Evolutionary conservation across 2,888 invertebrate genomes (phyloP).

Genomic region (Anthophora plumipes): DNA sequence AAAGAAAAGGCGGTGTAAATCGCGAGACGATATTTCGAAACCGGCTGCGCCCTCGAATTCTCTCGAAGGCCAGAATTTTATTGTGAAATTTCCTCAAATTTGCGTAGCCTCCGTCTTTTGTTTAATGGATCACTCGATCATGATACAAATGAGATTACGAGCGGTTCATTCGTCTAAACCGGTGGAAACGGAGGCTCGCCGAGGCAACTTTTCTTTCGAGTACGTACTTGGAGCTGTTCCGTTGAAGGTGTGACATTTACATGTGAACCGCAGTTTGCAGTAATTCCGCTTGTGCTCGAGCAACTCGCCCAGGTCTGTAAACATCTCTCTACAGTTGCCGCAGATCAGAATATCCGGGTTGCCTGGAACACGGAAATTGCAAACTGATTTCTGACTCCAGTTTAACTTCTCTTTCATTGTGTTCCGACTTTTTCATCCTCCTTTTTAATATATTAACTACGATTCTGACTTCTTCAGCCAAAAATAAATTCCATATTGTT

Average conservation of each 20-base stretch:
- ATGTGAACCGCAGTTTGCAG: constrained; percentile 90
- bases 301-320: constrained; percentile 89
- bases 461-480: no score
- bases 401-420: constrained; percentile 2
- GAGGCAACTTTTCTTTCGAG: constrained; percentile 64
- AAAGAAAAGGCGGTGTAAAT: background rate
- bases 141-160: constrained; percentile 34
- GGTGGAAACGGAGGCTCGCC: constrained; percentile 34
- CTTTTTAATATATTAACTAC: background rate
- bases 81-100: constrained; percentile 54
- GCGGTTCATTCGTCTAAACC: constrained; percentile 47
- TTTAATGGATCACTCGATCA: constrained; percentile 51
- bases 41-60: constrained; percentile 39
- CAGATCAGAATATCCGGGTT: constrained; percentile 91
- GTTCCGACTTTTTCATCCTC: background rate
- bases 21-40: constrained; percentile 25
- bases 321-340: constrained; percentile 91
- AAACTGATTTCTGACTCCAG: constrained; percentile 19
- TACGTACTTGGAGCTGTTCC: constrained; percentile 85
- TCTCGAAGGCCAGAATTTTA: constrained; percentile 42
- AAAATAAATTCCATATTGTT: no score
- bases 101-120: constrained; percentile 22
- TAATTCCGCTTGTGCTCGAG: constrained; percentile 90
- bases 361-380: constrained; percentile 85
- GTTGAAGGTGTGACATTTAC: constrained; percentile 88